Base-by-base conservation (phyloP, 1,140 invertebrate genomes). In the Rhopalosiphum maidis region DNA sequence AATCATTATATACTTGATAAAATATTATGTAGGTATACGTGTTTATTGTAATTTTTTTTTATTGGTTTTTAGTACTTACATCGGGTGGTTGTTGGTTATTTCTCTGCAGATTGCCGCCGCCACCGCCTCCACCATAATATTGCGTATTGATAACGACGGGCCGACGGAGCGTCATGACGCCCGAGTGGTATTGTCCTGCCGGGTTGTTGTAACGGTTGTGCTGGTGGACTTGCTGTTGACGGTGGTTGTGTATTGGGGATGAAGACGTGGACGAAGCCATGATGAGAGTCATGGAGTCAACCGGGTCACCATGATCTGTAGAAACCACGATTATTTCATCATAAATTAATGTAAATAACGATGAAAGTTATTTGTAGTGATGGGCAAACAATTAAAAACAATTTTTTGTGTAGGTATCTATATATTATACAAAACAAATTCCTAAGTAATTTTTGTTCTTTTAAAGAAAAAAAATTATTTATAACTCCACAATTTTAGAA, bases 211-310 rank as follows among this genome's bases (percentile, higher is more conserved):
- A 90, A 90, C 55, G 89, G 54, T 68, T 68, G 54, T 43, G 87
- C 35, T 89, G 89, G 37, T 90, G 54, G 15, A 60, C 30, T 0
- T 68, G 54, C 23, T 41, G 89, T 9, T 55, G 89, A n/a, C 51
- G 55, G 30, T 90, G 35, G n/a, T 90, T 41, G 25, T 68, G 89
- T 68, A 90, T 90, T 2, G 89, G 89, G 6, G 89, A 90, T 5
- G 89, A 90, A 5, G 89, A 90, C 37, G 89, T 90, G 15, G 89
- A 90, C 11, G 89, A 90, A 43, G 54, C 54, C 54, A 90, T 41
- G 8, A 90, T n/a, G 5, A 68, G 18, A 18, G 54, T 43, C 89
- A 90, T 90, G 25, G 89, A 68, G 55, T 90, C 89, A 6, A 41
- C 23, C 6, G 54, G 48, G 48, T 89, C 87, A 6, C 87, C 87